These are phyloP conservation scores for Gouania willdenowi DNA, from an alignment of 2,797 vertebrate genomes.

Conservation along the genomic window DNA sequence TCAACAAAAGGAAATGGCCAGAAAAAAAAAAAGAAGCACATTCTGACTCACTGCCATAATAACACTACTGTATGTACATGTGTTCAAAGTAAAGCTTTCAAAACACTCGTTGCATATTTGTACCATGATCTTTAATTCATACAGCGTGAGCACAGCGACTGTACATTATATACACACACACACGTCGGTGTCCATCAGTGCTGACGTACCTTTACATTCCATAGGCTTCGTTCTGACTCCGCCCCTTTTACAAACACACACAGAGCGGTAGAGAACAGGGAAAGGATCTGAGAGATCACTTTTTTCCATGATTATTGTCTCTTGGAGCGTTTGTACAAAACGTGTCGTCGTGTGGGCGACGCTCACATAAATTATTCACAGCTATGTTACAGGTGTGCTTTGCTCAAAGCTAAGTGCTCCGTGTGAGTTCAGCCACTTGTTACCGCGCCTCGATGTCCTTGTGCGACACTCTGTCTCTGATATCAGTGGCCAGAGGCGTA, in stretches of 20 bases:
- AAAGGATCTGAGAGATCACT: conserved; percentile 72
- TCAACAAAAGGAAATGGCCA: conserved; percentile 75
- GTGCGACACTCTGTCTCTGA: conserved; percentile 90
- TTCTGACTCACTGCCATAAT: conserved; percentile 77
- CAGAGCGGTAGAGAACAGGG: conserved; percentile 71
- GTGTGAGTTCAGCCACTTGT: conserved; percentile 67
- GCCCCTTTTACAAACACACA: conserved; percentile 76
- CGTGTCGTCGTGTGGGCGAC: conserved; percentile 26
- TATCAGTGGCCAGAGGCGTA: conserved; percentile 88
- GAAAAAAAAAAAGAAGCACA: conserved; percentile 70
- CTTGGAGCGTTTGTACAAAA: conserved; percentile 64
- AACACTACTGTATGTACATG: conserved; percentile 89
- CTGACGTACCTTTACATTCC: conserved; percentile 72
- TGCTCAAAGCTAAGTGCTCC: conserved; percentile 73
- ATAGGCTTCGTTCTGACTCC: conserved; percentile 44
- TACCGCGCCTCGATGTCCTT: conserved; percentile 97
- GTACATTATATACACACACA: conserved; percentile 92
- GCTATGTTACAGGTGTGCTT: conserved; percentile 72
- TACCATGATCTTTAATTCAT: conserved; percentile 82
- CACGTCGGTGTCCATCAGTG: conserved; percentile 60
- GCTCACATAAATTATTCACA: conserved; percentile 71
- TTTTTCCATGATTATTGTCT: conserved; percentile 53
- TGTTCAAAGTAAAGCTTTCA: conserved; percentile 99
- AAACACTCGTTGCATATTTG: conserved; percentile 99
- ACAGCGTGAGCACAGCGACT: conserved; percentile 80